A percentile compares a stretch with the other conserved stretches of the same genome.
These are phyloP conservation scores for Paguma larvata DNA, from an alignment of 2,797 vertebrate species.

Conservation along the genomic window DNA sequence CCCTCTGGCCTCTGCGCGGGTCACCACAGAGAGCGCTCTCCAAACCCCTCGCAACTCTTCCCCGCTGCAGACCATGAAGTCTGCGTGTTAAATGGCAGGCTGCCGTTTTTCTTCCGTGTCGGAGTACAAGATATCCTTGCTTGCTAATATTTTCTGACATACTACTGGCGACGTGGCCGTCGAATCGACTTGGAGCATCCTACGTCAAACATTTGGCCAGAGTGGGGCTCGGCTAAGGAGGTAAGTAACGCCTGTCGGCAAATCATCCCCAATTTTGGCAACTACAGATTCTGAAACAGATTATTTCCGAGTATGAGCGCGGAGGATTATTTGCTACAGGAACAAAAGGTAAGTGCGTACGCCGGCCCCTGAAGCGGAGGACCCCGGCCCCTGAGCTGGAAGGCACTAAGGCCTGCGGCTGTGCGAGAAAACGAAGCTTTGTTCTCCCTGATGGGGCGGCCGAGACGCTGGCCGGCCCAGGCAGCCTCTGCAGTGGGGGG, in stretches of 20 bases:
- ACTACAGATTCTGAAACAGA: background rate
- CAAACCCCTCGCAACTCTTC: background rate
- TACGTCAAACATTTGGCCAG: background rate
- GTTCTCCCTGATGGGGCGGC: background rate
- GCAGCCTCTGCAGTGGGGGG: fast-evolving
- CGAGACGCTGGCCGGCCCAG: background rate
- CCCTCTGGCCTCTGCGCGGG: fast-evolving
- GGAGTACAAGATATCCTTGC: background rate
- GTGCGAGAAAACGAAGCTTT: background rate
- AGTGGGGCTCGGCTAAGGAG: fast-evolving
- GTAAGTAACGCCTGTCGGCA: background rate
- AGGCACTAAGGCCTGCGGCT: background rate
- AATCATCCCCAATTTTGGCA: background rate
- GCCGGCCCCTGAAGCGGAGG: fast-evolving
- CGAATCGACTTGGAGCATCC: background rate
- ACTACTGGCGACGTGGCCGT: background rate
- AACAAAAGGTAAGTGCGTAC: fast-evolving
- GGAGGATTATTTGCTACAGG: background rate
- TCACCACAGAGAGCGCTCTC: background rate
- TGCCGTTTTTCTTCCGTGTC: background rate
- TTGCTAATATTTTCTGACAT: background rate
- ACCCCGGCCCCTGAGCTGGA: fast-evolving
- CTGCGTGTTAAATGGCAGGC: background rate
- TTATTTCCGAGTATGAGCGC: background rate
- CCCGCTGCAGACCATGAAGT: too few species aligned